These are phyloP conservation scores for Pterocles orientalis DNA, from an alignment of 2,113 vertebrate genomes.

Conservation along the genomic window DNA sequence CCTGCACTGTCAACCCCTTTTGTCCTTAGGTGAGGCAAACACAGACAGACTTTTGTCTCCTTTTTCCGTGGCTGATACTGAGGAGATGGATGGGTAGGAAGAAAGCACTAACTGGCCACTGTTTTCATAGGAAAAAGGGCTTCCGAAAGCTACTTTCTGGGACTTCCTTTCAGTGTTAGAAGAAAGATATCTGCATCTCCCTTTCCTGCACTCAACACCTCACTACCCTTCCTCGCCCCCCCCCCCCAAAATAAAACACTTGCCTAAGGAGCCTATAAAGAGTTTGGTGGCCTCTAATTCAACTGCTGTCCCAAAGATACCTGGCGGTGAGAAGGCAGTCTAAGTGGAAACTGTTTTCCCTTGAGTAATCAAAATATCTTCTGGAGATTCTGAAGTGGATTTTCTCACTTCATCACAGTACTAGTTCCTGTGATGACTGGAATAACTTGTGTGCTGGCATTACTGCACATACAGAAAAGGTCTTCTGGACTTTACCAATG, in stretches of 20 bases:
- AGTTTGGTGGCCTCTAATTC: not conserved
- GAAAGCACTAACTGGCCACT: not conserved
- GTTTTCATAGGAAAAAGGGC: not conserved
- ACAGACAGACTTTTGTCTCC: not conserved
- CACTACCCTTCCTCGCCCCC: too few species aligned
- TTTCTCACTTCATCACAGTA: not conserved
- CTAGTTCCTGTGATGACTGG: not conserved
- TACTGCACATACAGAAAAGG: not conserved
- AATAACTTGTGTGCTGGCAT: not conserved
- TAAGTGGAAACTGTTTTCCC: not conserved
- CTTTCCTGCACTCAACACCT: not conserved
- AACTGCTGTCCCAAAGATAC: not conserved
- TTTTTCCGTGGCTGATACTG: not conserved
- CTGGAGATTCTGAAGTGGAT: rapidly evolving
- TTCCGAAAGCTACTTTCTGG: not conserved
- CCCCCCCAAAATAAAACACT: not conserved
- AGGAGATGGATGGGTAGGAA: not conserved
- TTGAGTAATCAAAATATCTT: not conserved
- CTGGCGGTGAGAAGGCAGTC: not conserved
- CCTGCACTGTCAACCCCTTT: not conserved
- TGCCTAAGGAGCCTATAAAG: not conserved
- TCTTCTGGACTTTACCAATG: not conserved
- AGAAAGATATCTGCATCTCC: not conserved
- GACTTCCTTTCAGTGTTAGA: not conserved
- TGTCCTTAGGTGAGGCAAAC: not conserved